Evolutionary conservation across 1,140 invertebrate genomes (phyloP).

Genomic region (Dreissena rostriformis): DNA sequence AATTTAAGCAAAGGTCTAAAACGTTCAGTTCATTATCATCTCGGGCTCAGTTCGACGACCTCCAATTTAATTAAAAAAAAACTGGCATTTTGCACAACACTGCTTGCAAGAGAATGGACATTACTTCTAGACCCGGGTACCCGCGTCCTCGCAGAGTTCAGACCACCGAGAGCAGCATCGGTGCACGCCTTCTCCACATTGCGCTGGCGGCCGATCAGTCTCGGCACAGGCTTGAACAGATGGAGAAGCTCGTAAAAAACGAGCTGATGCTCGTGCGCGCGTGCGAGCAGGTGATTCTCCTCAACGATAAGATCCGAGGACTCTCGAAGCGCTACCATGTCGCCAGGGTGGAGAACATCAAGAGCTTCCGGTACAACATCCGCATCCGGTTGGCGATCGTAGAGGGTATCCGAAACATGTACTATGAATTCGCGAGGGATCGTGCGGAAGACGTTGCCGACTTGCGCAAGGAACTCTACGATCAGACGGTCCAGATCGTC

Average conservation of each 20-base stretch:
- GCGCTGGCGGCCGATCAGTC: background rate
- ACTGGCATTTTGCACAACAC: no score
- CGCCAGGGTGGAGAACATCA: constrained; percentile 26
- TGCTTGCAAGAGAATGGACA: no score
- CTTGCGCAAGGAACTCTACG: constrained; percentile 48
- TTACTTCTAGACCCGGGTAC: no score
- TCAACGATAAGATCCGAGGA: constrained; percentile 65
- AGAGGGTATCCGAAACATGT: constrained; percentile 62
- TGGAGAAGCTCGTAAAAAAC: background rate
- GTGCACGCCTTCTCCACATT: background rate
- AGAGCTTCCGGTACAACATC: constrained; percentile 58
- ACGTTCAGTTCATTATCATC: no score
- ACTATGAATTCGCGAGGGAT: constrained; percentile 58
- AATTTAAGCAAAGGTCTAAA: no score
- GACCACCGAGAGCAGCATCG: background rate
- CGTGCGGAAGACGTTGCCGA: constrained; percentile 55
- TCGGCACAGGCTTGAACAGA: background rate
- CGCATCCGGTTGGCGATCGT: constrained; percentile 47
- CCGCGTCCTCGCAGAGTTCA: no score
- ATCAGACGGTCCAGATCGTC: constrained; percentile 43
- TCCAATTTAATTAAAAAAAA: no score
- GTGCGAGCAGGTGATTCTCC: constrained; percentile 65
- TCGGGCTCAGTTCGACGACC: no score
- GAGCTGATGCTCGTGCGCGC: constrained; percentile 50
- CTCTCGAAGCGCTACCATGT: constrained; percentile 65